phyloP scores from a whole-genome alignment of 2,888 invertebrate genomes.

The Drosophila mettleri region DNA sequence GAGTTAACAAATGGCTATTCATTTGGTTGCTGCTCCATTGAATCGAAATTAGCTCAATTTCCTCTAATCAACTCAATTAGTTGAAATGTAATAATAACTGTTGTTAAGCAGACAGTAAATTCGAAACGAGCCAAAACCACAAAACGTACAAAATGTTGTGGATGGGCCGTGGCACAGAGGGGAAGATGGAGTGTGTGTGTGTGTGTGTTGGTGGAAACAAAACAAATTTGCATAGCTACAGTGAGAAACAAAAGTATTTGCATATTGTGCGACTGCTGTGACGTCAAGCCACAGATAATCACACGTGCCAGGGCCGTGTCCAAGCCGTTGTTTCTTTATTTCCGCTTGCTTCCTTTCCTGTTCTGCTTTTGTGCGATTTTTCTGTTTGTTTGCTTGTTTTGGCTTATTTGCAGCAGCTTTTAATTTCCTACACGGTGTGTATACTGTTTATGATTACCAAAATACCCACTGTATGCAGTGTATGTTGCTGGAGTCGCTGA shows the following conservation, averaged over 20 bases:
- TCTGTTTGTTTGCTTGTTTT: conserved; percentile 22
- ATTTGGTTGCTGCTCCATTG: conserved; percentile 34
- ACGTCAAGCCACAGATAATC: conserved; percentile 61
- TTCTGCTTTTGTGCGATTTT: conserved; percentile 6
- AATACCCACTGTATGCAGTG: conserved; percentile 36
- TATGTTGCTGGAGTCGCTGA: not conserved
- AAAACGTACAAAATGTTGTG: conserved; percentile 56
- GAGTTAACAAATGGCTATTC: conserved; percentile 15
- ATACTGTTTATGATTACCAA: conserved; percentile 73
- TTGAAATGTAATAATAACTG: conserved; percentile 72
- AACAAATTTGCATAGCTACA: conserved; percentile 66
- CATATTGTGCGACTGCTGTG: conserved; percentile 65
- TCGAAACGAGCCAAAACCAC: conserved; percentile 56
- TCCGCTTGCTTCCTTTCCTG: conserved; percentile 45
- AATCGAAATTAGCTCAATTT: conserved; percentile 58
- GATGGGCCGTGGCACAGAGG: not conserved
- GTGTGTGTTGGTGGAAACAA: not conserved
- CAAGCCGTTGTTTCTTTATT: conserved; percentile 58
- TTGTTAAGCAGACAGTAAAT: conserved; percentile 56
- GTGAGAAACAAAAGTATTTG: conserved; percentile 65
- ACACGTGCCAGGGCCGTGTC: conserved; percentile 55
- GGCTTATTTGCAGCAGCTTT: conserved; percentile 59
- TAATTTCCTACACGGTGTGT: conserved; percentile 73
- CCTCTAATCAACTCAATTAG: conserved; percentile 77
- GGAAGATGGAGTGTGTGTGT: conserved; percentile 1